Evolutionary conservation across 2,888 invertebrate genomes (phyloP).

Genomic region (Meiosimyza decipiens): DNA sequence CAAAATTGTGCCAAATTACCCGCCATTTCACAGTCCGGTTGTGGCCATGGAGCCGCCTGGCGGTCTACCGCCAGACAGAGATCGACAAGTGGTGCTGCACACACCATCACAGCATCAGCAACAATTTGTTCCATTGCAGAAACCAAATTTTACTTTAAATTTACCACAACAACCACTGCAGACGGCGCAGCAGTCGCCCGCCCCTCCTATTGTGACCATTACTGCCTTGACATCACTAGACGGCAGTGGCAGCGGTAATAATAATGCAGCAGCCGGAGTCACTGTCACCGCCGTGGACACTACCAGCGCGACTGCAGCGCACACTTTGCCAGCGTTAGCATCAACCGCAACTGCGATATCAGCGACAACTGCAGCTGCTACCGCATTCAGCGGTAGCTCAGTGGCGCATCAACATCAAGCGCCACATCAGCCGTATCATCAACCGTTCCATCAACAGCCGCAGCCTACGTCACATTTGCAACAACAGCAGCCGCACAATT

Average conservation of each 20-base stretch:
- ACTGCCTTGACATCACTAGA: conserved; percentile 15
- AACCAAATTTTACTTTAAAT: conserved; percentile 31
- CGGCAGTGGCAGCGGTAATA: conserved; percentile 31
- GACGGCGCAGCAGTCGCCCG: conserved; percentile 23
- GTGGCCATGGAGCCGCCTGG: conserved; percentile 66
- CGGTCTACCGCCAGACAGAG: conserved; percentile 62
- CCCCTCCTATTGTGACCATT: conserved; percentile 19
- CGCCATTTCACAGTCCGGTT: conserved; percentile 49
- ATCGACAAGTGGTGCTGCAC: conserved; percentile 58
- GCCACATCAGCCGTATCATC: conserved; percentile 40
- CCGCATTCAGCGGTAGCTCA: conserved; percentile 56
- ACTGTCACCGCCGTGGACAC: conserved; percentile 24
- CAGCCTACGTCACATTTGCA: conserved; percentile 33
- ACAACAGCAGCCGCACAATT: conserved; percentile 33
- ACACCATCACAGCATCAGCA: conserved; percentile 47
- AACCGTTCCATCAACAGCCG: conserved; percentile 33
- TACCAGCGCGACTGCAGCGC: conserved; percentile 27
- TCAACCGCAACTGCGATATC: conserved; percentile 55
- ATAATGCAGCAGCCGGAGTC: conserved; percentile 33
- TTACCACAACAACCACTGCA: conserved; percentile 33
- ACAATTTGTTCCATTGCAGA: conserved; percentile 36
- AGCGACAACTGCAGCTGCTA: conserved; percentile 56
- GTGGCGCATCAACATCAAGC: conserved; percentile 48
- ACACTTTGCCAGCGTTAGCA: conserved; percentile 49
- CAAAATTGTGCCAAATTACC: conserved; percentile 53